Conservation (phyloP, 2,113 vertebrate species). For the Vimba vimba region DNA sequence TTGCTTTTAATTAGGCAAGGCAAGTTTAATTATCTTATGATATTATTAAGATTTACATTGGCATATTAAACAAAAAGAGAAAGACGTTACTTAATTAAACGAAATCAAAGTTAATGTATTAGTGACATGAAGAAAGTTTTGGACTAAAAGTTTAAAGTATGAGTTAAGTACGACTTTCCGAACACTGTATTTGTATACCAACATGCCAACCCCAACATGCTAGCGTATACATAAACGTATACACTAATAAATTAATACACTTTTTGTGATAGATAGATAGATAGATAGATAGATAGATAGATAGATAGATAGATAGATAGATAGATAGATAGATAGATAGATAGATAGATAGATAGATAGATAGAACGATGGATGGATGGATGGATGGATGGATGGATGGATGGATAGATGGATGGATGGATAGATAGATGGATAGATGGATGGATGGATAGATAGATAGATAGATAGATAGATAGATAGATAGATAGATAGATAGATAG, state of each 20-base stretch:
- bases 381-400: not conserved
- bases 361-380: not conserved
- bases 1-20: not conserved
- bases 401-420: not conserved
- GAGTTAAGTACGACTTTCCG: not conserved
- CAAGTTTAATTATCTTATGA: not conserved
- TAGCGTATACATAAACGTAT: no score
- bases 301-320: not conserved
- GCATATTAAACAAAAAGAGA: not conserved
- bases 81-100: not conserved
- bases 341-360: not conserved
- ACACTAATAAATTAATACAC: no score
- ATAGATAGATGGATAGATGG: not conserved
- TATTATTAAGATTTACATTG: not conserved
- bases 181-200: no score
- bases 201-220: no score
- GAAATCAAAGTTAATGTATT: not conserved
- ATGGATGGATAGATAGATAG: not conserved
- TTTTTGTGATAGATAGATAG: no score
- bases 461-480: fast-evolving
- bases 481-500: fast-evolving
- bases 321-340: fast-evolving
- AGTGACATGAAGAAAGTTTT: not conserved
- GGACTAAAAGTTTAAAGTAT: not conserved
- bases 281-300: no score